Conservation (phyloP, 2,888 invertebrate species). For the Geotrupes spiniger region DNA sequence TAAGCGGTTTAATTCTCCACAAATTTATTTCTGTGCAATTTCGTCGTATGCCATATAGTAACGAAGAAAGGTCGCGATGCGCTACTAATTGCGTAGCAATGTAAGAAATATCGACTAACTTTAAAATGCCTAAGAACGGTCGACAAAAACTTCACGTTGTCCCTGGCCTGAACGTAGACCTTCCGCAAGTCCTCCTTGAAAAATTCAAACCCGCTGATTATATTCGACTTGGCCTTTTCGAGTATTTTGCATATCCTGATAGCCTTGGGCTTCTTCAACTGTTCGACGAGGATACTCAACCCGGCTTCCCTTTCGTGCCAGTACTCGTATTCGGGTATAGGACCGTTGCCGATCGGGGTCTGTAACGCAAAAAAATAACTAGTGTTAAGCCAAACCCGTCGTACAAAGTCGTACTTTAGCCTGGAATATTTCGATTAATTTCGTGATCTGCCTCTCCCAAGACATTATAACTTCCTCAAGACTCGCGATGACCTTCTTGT, state of each 20-base stretch:
- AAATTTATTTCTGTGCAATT: no score
- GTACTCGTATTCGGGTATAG: constrained; percentile 80
- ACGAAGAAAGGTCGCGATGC: not conserved
- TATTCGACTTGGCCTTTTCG: constrained; percentile 55
- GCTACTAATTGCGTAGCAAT: not conserved
- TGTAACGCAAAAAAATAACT: constrained; percentile 37
- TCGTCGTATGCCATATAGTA: no score
- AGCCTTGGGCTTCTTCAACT: constrained; percentile 71
- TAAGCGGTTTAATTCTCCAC: no score
- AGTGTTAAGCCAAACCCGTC: not conserved
- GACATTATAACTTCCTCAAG: constrained; percentile 62
- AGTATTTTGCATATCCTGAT: constrained; percentile 61
- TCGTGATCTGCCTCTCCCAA: constrained; percentile 67
- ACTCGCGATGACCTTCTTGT: constrained; percentile 54
- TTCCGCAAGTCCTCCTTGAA: constrained; percentile 63
- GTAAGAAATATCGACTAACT: constrained; percentile 40
- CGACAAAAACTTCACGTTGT: constrained; percentile 74
- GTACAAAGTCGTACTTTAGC: constrained; percentile 51
- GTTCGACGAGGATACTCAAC: constrained; percentile 75
- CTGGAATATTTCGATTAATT: constrained; percentile 55
- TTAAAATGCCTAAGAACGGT: constrained; percentile 73
- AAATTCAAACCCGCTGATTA: constrained; percentile 58
- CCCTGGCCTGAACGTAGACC: constrained; percentile 68
- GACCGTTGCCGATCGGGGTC: constrained; percentile 68
- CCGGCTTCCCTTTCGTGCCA: constrained; percentile 82